Conservation (phyloP, 2,888 invertebrate species). For the Aproaerema taeniolella region DNA sequence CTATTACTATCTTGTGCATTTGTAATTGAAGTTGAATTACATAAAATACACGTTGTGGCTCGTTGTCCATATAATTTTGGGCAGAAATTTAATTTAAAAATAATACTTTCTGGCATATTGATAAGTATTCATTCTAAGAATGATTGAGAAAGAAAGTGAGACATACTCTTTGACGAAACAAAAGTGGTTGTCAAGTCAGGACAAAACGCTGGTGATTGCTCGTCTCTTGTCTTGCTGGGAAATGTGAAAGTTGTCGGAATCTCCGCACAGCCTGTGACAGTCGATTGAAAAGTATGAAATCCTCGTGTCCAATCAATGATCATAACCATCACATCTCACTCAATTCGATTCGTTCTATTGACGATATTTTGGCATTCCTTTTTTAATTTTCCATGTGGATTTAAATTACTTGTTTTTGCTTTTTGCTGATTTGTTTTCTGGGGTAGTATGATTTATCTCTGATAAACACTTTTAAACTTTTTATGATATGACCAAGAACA, state of each 20-base stretch:
- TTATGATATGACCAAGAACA: too few species aligned
- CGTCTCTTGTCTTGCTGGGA: conserved; percentile 16
- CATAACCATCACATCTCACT: conserved; percentile 28
- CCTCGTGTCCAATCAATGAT: conserved; percentile 36
- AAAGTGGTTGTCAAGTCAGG: conserved; percentile 13
- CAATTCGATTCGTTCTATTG: conserved; percentile 5
- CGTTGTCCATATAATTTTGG: too few species aligned
- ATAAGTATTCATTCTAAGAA: not conserved
- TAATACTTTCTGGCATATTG: too few species aligned
- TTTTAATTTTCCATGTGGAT: too few species aligned
- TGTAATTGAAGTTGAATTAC: too few species aligned
- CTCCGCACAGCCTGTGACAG: conserved; percentile 22
- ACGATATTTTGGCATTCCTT: not conserved
- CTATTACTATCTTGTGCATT: too few species aligned
- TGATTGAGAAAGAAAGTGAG: not conserved
- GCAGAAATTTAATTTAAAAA: too few species aligned
- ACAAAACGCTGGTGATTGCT: conserved; percentile 14
- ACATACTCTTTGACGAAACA: conserved; percentile 4
- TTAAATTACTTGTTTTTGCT: too few species aligned
- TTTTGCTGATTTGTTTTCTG: too few species aligned
- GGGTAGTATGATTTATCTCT: too few species aligned
- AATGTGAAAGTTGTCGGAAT: conserved; percentile 43
- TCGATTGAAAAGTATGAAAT: conserved; percentile 36
- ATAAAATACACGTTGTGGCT: too few species aligned
- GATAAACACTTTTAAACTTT: too few species aligned